phyloP scores from a whole-genome alignment of 2,888 invertebrate species.

The Dynastes tityus region DNA sequence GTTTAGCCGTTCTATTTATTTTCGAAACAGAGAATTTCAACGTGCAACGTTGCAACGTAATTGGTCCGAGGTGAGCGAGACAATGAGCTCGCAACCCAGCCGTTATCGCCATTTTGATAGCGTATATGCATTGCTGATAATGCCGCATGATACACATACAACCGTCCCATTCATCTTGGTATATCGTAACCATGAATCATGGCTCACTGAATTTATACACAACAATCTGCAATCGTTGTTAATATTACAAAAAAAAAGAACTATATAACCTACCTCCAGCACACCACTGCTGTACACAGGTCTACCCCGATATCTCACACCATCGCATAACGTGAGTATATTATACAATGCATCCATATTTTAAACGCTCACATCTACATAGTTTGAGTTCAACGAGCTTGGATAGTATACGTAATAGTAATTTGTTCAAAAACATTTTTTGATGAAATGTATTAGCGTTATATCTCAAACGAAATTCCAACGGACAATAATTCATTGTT shows the following conservation, averaged over 20 bases:
- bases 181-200: constrained; percentile 57
- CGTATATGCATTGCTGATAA: constrained; percentile 56
- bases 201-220: constrained; percentile 51
- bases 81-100: constrained; percentile 40
- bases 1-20: constrained; percentile 30
- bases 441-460: too few relatives aligned
- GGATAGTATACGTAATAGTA: background rate
- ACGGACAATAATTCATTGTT: too few relatives aligned
- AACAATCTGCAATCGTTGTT: constrained; percentile 51
- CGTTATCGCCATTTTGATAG: constrained; percentile 56
- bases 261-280: constrained; percentile 22
- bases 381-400: background rate
- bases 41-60: constrained; percentile 15
- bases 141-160: constrained; percentile 54
- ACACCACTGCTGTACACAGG: background rate
- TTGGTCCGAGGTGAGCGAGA: constrained; percentile 21
- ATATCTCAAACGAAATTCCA: too few relatives aligned
- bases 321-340: background rate
- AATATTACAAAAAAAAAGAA: constrained; percentile 40
- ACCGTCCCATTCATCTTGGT: constrained; percentile 55
- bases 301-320: background rate
- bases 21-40: background rate
- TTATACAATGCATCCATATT: constrained; percentile 11
- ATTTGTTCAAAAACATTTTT: background rate
- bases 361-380: background rate